Evolutionary conservation across 2,888 invertebrate genomes (phyloP).

Genomic region (Calliphora vomitoria): DNA sequence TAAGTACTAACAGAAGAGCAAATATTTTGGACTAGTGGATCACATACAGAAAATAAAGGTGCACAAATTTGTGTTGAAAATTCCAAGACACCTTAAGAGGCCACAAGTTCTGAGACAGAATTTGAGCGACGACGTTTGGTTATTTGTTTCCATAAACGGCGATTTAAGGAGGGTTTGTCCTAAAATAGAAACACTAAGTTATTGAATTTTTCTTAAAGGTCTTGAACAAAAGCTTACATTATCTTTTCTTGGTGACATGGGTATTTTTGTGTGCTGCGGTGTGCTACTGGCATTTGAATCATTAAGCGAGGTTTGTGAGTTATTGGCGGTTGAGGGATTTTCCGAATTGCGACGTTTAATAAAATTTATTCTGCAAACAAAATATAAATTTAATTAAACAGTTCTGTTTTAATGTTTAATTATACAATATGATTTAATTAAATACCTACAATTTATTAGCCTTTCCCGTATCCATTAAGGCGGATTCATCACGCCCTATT

Average conservation of each 20-base stretch:
- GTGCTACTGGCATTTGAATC: constrained; percentile 82
- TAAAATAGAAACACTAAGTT: constrained; percentile 81
- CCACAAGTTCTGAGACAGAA: constrained; percentile 84
- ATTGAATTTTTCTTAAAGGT: background rate
- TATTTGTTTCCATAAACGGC: constrained; percentile 92
- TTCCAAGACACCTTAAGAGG: constrained; percentile 70
- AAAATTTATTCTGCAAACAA: constrained; percentile 82
- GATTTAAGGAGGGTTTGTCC: constrained; percentile 91
- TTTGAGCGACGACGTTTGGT: constrained; percentile 89
- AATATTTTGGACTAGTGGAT: constrained; percentile 37
- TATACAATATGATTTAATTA: background rate
- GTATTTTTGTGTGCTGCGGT: constrained; percentile 77
- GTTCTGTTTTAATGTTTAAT: too few relatives aligned
- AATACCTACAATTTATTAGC: constrained; percentile 84
- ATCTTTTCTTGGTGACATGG: constrained; percentile 84
- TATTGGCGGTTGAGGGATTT: constrained; percentile 78
- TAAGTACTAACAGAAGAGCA: background rate
- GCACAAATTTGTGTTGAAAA: constrained; percentile 30
- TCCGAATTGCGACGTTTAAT: constrained; percentile 84
- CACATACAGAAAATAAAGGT: constrained; percentile 51
- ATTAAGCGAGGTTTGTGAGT: constrained; percentile 83
- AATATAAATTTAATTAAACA: too few relatives aligned
- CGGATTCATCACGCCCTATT: constrained; percentile 80
- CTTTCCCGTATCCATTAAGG: constrained; percentile 84
- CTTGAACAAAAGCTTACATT: constrained; percentile 79